phyloP scores from a whole-genome alignment of 1,140 invertebrate species.

The Drosophila dunni region DNA sequence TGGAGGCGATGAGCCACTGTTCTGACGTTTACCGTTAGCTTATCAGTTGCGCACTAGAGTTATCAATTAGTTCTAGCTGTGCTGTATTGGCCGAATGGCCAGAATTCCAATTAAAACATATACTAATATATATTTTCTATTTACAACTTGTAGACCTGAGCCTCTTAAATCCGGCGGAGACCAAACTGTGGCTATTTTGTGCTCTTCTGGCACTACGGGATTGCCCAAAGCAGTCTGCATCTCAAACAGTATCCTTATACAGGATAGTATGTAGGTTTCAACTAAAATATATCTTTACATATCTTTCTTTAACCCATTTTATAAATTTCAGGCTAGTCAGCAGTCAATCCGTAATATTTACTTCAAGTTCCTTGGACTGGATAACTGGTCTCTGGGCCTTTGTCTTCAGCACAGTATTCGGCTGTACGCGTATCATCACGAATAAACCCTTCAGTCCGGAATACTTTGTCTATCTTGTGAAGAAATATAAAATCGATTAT shows the following conservation, averaged over 20 bases:
- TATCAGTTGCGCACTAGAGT: no score
- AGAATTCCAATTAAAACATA: no score
- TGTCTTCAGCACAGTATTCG: slow-evolving; percentile 52
- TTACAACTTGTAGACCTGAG: slow-evolving; percentile 50
- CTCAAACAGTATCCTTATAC: slow-evolving; percentile 86
- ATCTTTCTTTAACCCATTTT: neutral
- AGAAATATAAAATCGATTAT: slow-evolving; percentile 74
- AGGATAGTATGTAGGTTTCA: slow-evolving; percentile 55
- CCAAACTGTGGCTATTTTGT: slow-evolving; percentile 82
- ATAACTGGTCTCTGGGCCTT: slow-evolving; percentile 68
- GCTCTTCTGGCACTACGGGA: slow-evolving; percentile 91
- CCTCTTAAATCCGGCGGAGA: slow-evolving; percentile 54
- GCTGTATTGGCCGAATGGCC: no score
- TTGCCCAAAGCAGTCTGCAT: slow-evolving; percentile 91
- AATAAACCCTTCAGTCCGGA: slow-evolving; percentile 61
- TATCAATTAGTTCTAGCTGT: no score
- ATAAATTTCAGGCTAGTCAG: slow-evolving; percentile 46
- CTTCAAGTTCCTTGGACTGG: slow-evolving; percentile 75
- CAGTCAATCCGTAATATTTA: slow-evolving; percentile 60
- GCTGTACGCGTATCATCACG: slow-evolving; percentile 69
- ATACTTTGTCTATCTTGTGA: slow-evolving; percentile 62
- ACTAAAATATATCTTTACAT: no score
- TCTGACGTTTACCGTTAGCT: no score
- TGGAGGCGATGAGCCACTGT: no score
- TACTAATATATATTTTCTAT: neutral